These are phyloP conservation scores for Parambassis ranga DNA, from an alignment of 2,797 vertebrate genomes.

Conservation along the genomic window DNA sequence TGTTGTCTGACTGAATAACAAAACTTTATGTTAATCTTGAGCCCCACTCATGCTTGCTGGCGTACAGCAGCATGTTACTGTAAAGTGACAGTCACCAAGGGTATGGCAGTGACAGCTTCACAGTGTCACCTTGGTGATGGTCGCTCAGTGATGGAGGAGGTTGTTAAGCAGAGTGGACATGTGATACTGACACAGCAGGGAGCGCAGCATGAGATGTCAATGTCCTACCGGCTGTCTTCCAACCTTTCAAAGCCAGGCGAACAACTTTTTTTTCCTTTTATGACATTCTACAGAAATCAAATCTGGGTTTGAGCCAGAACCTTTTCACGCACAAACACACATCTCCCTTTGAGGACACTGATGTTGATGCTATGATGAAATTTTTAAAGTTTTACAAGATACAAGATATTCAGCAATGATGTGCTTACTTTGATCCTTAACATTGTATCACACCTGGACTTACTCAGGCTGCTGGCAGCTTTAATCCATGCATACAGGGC, in stretches of 20 bases:
- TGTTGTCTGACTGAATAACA: not conserved
- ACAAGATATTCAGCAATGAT: too few relatives aligned
- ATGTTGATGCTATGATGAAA: too few relatives aligned
- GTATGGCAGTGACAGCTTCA: slow-evolving; percentile 31
- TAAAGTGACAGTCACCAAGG: slow-evolving; percentile 43
- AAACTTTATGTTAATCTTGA: not conserved
- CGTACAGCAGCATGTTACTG: slow-evolving; percentile 5
- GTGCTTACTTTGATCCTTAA: too few relatives aligned
- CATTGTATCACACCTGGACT: too few relatives aligned
- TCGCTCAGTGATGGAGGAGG: slow-evolving; percentile 57
- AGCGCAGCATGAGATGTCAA: not conserved
- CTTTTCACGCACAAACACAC: too few relatives aligned
- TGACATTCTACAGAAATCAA: not conserved
- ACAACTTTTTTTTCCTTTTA: not conserved
- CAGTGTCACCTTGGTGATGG: slow-evolving; percentile 67
- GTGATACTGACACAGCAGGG: slow-evolving; percentile 59
- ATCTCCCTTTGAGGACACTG: too few relatives aligned
- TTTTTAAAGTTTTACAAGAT: too few relatives aligned
- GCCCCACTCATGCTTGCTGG: slow-evolving; percentile 2
- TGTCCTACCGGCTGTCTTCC: slow-evolving; percentile 9
- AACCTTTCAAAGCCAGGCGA: slow-evolving; percentile 16
- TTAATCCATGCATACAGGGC: too few relatives aligned
- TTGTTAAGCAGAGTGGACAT: slow-evolving; percentile 54
- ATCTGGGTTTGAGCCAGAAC: too few relatives aligned
- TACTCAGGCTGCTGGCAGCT: too few relatives aligned